Evolutionary conservation across 1,140 invertebrate species (phyloP).

Genomic region (Patella vulgata): DNA sequence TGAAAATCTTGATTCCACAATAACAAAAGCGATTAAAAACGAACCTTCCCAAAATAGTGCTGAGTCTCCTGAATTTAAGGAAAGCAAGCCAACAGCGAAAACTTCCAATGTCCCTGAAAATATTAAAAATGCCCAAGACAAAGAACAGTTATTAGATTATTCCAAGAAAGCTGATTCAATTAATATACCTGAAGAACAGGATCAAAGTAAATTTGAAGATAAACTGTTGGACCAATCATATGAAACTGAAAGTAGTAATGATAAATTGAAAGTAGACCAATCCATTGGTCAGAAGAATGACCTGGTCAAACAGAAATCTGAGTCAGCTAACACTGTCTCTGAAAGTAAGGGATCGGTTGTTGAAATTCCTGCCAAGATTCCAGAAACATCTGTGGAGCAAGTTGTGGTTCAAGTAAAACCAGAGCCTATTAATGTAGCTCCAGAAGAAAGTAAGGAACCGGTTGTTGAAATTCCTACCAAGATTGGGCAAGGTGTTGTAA

Average conservation of each 20-base stretch:
- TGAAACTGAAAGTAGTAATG: no score
- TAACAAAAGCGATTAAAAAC: conserved; percentile 30
- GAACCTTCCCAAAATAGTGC: conserved; percentile 14
- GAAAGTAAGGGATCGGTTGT: neutral
- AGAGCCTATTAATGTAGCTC: neutral
- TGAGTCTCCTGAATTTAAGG: neutral
- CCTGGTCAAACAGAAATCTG: no score
- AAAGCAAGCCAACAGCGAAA: neutral
- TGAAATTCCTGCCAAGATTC: neutral
- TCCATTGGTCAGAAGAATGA: no score
- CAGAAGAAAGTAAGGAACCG: neutral
- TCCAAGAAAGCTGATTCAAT: no score
- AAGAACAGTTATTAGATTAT: neutral
- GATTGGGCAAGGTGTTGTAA: neutral
- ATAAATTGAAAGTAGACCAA: no score
- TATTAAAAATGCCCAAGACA: neutral
- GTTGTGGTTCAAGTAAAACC: neutral
- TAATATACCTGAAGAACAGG: no score
- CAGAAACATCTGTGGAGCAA: neutral
- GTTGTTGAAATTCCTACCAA: neutral
- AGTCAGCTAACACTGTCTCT: no score
- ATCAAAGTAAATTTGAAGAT: no score
- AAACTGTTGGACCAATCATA: no score
- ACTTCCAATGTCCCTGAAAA: neutral
- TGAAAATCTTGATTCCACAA: no score